Conservation (phyloP, 2,797 vertebrate species). For the Mycteria americana region DNA sequence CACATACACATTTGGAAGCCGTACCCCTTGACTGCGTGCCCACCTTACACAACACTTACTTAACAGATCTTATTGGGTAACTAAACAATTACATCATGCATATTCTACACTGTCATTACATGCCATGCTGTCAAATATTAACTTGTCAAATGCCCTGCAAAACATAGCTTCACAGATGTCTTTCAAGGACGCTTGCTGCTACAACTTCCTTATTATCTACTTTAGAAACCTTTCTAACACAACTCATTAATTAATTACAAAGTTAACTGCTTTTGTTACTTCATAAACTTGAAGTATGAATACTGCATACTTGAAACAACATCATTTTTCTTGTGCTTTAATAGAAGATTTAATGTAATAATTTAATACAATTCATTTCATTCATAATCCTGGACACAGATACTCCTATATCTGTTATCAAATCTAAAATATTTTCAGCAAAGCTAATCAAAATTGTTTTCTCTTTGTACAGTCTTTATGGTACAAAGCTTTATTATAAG, state of each 20-base stretch:
- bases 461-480: background rate
- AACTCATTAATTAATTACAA: conserved; percentile 39
- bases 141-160: background rate
- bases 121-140: conserved; percentile 22
- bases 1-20: background rate
- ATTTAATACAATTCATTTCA: background rate
- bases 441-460: background rate
- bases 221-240: conserved; percentile 22
- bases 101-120: background rate
- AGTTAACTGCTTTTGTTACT: conserved; percentile 37
- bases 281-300: background rate
- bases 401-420: background rate
- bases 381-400: background rate
- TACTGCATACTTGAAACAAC: background rate
- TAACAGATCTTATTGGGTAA: background rate
- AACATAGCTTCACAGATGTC: background rate
- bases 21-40: background rate
- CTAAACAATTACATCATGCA: background rate
- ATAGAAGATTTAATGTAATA: conserved; percentile 10
- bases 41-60: background rate
- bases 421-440: background rate
- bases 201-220: conserved; percentile 25
- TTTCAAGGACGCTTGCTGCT: conserved; percentile 5
- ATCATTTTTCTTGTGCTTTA: conserved; percentile 19
- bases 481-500: background rate